Percentiles rank a stretch among this genome's conserved stretches.
Conservation (phyloP, 2,888 invertebrate genomes). For the Mayetiola destructor region DNA sequence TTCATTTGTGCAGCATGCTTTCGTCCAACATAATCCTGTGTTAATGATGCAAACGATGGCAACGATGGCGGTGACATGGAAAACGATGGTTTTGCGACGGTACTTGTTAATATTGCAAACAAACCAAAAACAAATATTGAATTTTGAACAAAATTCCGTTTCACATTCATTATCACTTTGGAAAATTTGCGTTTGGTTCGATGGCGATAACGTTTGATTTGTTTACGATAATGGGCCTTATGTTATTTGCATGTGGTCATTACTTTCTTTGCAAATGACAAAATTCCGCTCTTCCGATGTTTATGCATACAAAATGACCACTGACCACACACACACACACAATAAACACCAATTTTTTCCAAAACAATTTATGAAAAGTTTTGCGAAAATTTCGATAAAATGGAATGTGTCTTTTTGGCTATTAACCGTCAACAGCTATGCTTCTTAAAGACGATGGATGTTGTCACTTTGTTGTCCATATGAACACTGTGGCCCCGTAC, state of each 20-base stretch:
- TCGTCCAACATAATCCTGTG: constrained; percentile 33
- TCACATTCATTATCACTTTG: constrained; percentile 2
- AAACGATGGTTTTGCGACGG: constrained; percentile 33
- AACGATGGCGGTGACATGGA: constrained; percentile 24
- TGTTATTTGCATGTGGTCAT: constrained; percentile 7
- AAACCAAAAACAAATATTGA: background rate
- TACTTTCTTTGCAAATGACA: background rate
- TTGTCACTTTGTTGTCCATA: no score
- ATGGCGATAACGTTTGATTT: background rate
- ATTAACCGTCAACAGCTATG: no score
- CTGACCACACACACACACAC: no score
- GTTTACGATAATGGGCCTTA: background rate
- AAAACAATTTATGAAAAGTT: no score
- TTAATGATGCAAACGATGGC: constrained; percentile 31
- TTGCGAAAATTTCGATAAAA: no score
- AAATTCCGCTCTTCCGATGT: no score
- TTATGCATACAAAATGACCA: no score
- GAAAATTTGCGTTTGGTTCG: constrained; percentile 9
- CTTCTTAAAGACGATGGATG: no score
- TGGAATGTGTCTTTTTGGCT: no score
- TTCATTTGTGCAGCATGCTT: constrained; percentile 33
- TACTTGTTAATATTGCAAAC: constrained; percentile 25
- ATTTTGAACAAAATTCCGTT: background rate
- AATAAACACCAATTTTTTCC: no score
- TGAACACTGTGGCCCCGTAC: no score